A percentile compares a stretch with the other conserved stretches of the same genome.
Conservation (phyloP, 1,140 invertebrate species). For the Cotesia chilonis region DNA sequence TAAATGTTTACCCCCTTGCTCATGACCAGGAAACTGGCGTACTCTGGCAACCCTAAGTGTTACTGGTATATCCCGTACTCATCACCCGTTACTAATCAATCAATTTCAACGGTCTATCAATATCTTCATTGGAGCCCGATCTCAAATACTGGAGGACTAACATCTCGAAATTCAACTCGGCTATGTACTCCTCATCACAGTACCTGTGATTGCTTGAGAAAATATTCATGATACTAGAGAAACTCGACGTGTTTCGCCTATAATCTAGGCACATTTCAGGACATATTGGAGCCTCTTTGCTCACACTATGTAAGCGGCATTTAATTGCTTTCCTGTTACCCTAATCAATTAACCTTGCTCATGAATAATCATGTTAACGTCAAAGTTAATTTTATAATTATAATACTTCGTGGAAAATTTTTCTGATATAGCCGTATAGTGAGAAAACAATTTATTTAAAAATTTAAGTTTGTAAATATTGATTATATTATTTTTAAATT, state of each 20-base stretch:
- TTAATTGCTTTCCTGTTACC: constrained; percentile 27
- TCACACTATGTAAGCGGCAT: background rate
- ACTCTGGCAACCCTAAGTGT: background rate
- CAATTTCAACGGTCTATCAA: background rate
- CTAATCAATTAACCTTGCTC: constrained; percentile 34
- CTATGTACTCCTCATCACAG: background rate
- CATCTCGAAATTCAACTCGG: too few species aligned
- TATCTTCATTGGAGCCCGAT: too few species aligned
- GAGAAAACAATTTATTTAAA: too few species aligned
- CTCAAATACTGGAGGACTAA: too few species aligned
- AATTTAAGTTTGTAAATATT: too few species aligned
- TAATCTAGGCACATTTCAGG: constrained; percentile 7
- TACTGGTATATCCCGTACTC: background rate
- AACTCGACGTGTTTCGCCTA: background rate
- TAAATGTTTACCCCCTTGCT: constrained; percentile 2
- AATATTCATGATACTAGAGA: constrained; percentile 8
- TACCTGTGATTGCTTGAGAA: background rate
- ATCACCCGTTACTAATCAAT: background rate
- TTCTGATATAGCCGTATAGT: too few species aligned
- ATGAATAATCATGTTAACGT: constrained; percentile 34
- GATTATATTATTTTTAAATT: too few species aligned
- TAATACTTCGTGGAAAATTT: too few species aligned
- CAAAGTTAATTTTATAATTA: too few species aligned
- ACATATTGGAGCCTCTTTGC: background rate
- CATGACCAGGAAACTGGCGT: background rate